Percentiles rank a stretch among this genome's conserved stretches.
phyloP scores from a whole-genome alignment of 2,888 invertebrate genomes.

The Pandemis heparana region DNA sequence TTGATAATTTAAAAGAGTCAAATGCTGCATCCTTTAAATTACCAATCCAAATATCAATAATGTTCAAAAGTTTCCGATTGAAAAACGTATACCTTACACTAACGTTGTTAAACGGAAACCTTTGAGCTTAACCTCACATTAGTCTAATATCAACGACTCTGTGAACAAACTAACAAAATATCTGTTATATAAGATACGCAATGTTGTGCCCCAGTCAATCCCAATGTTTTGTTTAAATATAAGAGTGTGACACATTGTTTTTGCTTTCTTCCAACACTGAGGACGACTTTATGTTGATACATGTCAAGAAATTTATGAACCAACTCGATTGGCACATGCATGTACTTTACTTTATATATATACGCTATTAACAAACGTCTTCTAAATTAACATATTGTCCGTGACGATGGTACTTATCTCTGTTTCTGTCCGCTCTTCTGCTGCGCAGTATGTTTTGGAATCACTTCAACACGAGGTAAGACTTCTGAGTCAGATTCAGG shows the following conservation, averaged over 20 bases:
- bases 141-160: constrained; percentile 52
- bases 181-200: constrained; percentile 85
- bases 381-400: constrained; percentile 71
- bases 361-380: constrained; percentile 56
- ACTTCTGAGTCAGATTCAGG: constrained; percentile 71
- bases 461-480: constrained; percentile 99
- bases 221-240: constrained; percentile 80
- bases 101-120: not conserved
- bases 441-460: constrained; percentile 99
- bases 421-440: constrained; percentile 90
- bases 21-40: not conserved
- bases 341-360: constrained; percentile 61
- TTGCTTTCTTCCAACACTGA: constrained; percentile 69
- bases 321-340: constrained; percentile 69
- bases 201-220: constrained; percentile 94
- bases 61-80: not conserved
- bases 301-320: constrained; percentile 42
- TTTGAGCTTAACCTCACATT: constrained; percentile 5
- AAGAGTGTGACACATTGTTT: constrained; percentile 73
- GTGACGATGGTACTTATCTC: constrained; percentile 76
- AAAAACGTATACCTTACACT: not conserved
- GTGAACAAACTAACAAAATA: constrained; percentile 47
- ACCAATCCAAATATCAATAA: not conserved
- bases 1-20: constrained; percentile 9
- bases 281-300: constrained; percentile 53